A percentile compares a stretch with the other conserved stretches of the same genome.
Conservation (phyloP, 2,113 vertebrate species). For the Chrysochloris asiatica region DNA sequence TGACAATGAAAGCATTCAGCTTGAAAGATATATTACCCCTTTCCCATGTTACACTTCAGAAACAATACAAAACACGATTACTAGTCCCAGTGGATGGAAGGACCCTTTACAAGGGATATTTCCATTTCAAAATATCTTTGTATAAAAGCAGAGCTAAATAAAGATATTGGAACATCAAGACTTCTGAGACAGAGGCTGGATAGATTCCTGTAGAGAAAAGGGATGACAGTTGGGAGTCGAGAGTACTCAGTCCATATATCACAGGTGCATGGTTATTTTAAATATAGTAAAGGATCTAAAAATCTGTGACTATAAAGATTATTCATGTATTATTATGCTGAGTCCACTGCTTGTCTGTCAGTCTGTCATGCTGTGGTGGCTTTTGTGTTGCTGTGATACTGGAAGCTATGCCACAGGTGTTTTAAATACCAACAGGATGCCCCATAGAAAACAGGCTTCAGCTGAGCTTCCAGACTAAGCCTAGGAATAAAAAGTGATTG, state of each 20-base stretch:
- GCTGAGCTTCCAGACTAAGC: too few species aligned
- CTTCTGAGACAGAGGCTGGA: constrained; percentile 24
- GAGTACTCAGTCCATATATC: not conserved
- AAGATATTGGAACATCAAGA: constrained; percentile 43
- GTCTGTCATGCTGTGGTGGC: too few species aligned
- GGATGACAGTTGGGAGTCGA: constrained; percentile 4
- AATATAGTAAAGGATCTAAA: constrained; percentile 25
- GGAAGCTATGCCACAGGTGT: too few species aligned
- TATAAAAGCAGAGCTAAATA: constrained; percentile 61
- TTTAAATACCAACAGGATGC: too few species aligned
- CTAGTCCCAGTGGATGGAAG: constrained; percentile 47
- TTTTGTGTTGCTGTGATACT: too few species aligned
- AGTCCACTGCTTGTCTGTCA: too few species aligned
- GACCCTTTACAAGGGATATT: constrained; percentile 52
- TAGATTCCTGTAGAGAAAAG: constrained; percentile 19
- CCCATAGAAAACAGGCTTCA: too few species aligned
- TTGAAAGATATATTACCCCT: constrained; percentile 53
- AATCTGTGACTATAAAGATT: constrained; percentile 36
- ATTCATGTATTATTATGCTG: not conserved
- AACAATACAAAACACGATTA: constrained; percentile 51
- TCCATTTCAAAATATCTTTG: constrained; percentile 68
- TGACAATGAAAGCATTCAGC: constrained; percentile 60
- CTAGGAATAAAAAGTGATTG: too few species aligned
- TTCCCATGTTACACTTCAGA: constrained; percentile 69
- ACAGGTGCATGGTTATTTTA: constrained; percentile 34